Conservation (phyloP, 2,888 invertebrate species). For the Drosophila fungiperda region DNA sequence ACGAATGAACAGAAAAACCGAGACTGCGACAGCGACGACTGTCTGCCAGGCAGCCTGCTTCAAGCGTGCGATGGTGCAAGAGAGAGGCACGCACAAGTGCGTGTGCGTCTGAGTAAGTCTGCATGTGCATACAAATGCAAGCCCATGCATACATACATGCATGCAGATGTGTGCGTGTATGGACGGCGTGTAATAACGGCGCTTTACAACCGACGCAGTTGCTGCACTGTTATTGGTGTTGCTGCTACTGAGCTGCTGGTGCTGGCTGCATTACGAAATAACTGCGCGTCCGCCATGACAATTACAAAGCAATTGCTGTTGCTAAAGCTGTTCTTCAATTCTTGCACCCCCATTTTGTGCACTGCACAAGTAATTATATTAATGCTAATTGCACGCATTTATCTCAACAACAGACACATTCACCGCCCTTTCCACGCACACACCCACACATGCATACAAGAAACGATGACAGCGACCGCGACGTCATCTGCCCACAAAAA, state of each 20-base stretch:
- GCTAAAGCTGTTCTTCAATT: constrained; percentile 49
- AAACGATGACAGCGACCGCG: constrained; percentile 46
- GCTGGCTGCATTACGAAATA: constrained; percentile 67
- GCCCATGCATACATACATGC: constrained; percentile 7
- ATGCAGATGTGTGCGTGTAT: constrained; percentile 1
- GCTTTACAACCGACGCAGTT: constrained; percentile 61
- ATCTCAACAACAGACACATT: constrained; percentile 31
- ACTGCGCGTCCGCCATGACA: constrained; percentile 55
- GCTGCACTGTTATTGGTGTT: constrained; percentile 43
- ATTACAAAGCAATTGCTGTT: constrained; percentile 64
- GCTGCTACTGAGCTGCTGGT: constrained; percentile 51
- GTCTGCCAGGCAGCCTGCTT: constrained; percentile 24
- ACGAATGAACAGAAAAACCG: constrained; percentile 36
- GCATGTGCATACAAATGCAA: constrained; percentile 18
- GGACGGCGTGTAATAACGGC: constrained; percentile 54
- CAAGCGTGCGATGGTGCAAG: constrained; percentile 27
- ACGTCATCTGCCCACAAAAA: constrained; percentile 49
- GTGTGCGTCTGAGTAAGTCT: constrained; percentile 32
- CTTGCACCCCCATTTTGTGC: constrained; percentile 58
- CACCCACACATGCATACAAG: constrained; percentile 16
- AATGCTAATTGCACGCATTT: constrained; percentile 76
- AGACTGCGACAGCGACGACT: constrained; percentile 3
- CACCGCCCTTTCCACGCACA: constrained; percentile 43
- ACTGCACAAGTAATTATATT: constrained; percentile 60
- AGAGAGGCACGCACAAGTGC: constrained; percentile 60